Percentiles rank a stretch among this genome's conserved stretches.
Conservation (phyloP, 2,797 vertebrate species). For the Monodelphis domestica region DNA sequence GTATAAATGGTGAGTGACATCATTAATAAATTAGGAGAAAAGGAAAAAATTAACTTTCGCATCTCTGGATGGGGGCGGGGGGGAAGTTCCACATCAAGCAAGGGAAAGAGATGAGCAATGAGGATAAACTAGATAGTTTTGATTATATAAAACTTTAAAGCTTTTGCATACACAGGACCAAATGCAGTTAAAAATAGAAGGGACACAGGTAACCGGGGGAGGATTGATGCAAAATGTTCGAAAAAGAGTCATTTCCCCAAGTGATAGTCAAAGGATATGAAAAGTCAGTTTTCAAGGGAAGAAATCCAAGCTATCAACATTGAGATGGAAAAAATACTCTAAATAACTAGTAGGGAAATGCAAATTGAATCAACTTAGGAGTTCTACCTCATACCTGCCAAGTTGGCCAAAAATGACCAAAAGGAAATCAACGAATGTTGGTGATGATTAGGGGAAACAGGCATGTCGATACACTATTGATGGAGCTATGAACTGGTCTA, state of each 20-base stretch:
- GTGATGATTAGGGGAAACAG: neutral
- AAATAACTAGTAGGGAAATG: neutral
- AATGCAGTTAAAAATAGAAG: neutral
- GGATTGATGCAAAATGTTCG: no score
- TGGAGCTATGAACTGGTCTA: neutral
- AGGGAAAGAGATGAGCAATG: neutral
- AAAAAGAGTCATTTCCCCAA: neutral
- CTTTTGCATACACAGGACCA: neutral
- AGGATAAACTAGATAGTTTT: neutral
- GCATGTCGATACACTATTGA: neutral
- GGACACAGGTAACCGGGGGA: neutral
- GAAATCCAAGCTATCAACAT: neutral
- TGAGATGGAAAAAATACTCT: neutral
- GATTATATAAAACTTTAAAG: neutral
- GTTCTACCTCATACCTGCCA: neutral
- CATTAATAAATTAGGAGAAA: neutral
- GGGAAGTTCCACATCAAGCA: neutral
- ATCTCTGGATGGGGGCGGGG: neutral
- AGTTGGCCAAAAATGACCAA: neutral
- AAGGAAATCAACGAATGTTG: neutral
- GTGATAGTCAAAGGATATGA: neutral
- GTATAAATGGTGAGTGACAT: neutral
- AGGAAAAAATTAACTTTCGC: neutral
- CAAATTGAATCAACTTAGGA: neutral
- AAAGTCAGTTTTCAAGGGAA: neutral